Evolutionary conservation across 30 jellyfish, hydroid and myxozoan genomes (phyloP), one percentile per base, ranked within the genome.

Genomic region (Chrysaora quinquecirrha): DNA sequence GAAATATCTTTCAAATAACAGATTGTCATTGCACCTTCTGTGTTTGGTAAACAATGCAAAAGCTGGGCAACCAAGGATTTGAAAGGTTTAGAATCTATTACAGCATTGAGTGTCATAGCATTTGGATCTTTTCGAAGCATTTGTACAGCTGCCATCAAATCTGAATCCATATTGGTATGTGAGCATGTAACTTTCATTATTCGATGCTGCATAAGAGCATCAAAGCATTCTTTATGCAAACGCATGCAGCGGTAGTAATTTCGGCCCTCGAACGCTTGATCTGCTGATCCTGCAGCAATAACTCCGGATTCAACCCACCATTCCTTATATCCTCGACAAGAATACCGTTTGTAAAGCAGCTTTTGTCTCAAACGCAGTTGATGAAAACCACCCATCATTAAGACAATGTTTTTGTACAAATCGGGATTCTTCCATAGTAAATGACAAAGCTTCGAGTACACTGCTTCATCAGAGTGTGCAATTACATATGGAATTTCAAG

Each of bases 241-340:
- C 89, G 86, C 89, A 77, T 77, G 52, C 86, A 35, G n/a, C 86
- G 75, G 52, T 23, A 63, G 74, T 77, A 77, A 64, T 77, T 88
- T 23, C 71, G 20, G 33, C 86, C 76, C 34, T 77, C 80, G 3
- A 74, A 47, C 29, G 83, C 83, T 71, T 32, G 4, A 46, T 71
- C 71, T 12, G 86, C 89, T 19, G 85, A 77, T 18, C 86, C 87
- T 6, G 62, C 87, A 16, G 89, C 69, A 64, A 77, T 64, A 29
- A 24, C 52, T 19, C 52, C 76, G 16, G 89, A 19, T 11, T 64
- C 89, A 16, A 77, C 47, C 27, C 88, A 77, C 89, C 89, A 77
- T 19, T 77, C 88, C 48, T 35, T 77, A 54, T 63, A 77, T 62
- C 89, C 89, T 77, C 38, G 66, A 64, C 87, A 64, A 29, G 25